phyloP scores from a whole-genome alignment of 2,113 vertebrate genomes.

The Scolopax mira region DNA sequence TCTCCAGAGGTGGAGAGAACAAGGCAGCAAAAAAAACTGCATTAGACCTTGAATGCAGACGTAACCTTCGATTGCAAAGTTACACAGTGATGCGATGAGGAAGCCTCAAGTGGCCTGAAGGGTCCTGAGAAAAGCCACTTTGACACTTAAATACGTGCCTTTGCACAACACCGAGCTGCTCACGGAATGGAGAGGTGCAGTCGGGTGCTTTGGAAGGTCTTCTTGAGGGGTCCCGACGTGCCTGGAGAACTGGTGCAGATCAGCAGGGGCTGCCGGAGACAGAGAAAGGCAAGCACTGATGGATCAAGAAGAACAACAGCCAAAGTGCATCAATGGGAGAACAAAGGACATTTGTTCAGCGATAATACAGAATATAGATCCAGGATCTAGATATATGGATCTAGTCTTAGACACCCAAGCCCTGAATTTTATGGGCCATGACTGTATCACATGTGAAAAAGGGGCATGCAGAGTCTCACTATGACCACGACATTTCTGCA shows the following conservation, averaged over 20 bases:
- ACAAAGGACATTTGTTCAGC: background rate
- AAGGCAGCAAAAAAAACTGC: background rate
- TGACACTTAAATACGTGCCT: background rate
- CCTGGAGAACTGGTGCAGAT: background rate
- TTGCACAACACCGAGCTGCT: fast-evolving
- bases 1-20: background rate
- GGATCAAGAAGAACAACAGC: background rate
- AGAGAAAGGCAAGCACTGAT: background rate
- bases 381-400: background rate
- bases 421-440: background rate
- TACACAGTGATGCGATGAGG: background rate
- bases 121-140: background rate
- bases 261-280: background rate
- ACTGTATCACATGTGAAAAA: background rate
- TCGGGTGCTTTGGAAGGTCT: background rate
- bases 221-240: background rate
- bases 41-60: background rate
- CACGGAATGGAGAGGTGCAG: background rate
- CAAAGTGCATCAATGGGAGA: background rate
- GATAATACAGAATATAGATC: background rate
- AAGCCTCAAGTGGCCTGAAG: background rate
- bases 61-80: background rate
- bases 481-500: background rate
- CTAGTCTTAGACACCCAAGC: background rate
- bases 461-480: background rate